Evolutionary conservation across 2,113 vertebrate species (phyloP), one percentile per base, ranked within the genome.

Genomic region (Amazona vittata): DNA sequence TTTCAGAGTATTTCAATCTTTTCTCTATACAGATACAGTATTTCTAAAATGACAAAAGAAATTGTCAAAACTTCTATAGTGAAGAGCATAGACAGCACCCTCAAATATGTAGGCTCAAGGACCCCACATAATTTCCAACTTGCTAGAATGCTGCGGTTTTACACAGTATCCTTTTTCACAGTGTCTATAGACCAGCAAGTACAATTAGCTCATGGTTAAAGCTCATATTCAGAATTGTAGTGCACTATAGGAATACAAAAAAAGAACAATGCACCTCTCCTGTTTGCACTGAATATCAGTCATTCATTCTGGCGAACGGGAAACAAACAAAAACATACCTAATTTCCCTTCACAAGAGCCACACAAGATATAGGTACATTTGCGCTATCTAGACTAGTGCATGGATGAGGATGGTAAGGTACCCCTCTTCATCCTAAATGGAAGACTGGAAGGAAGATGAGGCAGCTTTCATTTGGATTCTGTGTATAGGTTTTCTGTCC

Each of bases 271-370:
- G 6, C 15, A n/a, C 4, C 15, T 73, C 18, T 8, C 5, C 43
- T 39, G 10, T 41, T 15, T 26, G 16, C 37, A 24, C 0, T 10
- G 31, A 65, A 28, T 24, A 39, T 24, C 25, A 57, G 2, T 24
- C 2, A 9, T 55, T 52, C 4, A 0, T 49, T 69, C 33, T 31
- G 15, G 21, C 0, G 0, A 89, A 74, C 2, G 16, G 43, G 33
- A 67, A 52, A 41, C 26, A 50, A 63, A 21, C 18, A 35, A 55
- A 14, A 2, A 8, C 12, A 55, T 73, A 76, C 24, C 11, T 53
- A 14, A 19, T 73, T 63, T 55, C 5, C 4, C n/a, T 57, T 77
- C 24, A n/a, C 5, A 49, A 75, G 9, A 83, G 4, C 12, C 24
- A 35, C 11, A 55, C 1, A 5, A 77, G 31, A 28, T 47, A 15